Evolutionary conservation across 2,888 invertebrate species (phyloP).

Genomic region (Sympetrum striolatum): DNA sequence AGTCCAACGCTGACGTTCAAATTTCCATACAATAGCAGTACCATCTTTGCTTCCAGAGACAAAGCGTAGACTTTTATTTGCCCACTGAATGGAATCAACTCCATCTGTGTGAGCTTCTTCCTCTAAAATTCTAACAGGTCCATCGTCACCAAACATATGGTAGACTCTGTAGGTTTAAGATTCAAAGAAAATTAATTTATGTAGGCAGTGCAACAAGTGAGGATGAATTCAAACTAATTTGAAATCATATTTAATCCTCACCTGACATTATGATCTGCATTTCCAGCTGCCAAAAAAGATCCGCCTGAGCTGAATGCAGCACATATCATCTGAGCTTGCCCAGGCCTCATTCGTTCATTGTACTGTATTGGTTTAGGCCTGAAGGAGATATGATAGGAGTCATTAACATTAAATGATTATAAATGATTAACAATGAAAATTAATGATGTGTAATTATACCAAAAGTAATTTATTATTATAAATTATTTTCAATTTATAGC

Average conservation of each 20-base stretch:
- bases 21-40: conserved; percentile 90
- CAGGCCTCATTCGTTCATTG: conserved; percentile 90
- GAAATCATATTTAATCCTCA: conserved; percentile 72
- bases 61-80: conserved; percentile 85
- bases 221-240: background rate
- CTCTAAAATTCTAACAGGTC: conserved; percentile 71
- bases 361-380: conserved; percentile 88
- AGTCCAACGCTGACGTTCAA: conserved; percentile 89
- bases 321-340: conserved; percentile 95
- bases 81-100: conserved; percentile 96
- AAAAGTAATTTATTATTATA: too few relatives aligned
- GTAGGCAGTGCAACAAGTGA: background rate
- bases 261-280: conserved; percentile 91
- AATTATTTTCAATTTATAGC: too few relatives aligned
- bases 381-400: conserved; percentile 54
- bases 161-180: conserved; percentile 59
- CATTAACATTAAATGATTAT: background rate
- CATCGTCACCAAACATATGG: conserved; percentile 59
- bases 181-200: background rate
- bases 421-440: background rate
- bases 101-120: conserved; percentile 85
- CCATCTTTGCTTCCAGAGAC: conserved; percentile 97
- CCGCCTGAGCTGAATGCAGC: conserved; percentile 89
- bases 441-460: too few relatives aligned
- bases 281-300: conserved; percentile 90